Base-by-base conservation (phyloP, 2,797 vertebrate genomes). In the Acrocephalus scirpaceus region DNA sequence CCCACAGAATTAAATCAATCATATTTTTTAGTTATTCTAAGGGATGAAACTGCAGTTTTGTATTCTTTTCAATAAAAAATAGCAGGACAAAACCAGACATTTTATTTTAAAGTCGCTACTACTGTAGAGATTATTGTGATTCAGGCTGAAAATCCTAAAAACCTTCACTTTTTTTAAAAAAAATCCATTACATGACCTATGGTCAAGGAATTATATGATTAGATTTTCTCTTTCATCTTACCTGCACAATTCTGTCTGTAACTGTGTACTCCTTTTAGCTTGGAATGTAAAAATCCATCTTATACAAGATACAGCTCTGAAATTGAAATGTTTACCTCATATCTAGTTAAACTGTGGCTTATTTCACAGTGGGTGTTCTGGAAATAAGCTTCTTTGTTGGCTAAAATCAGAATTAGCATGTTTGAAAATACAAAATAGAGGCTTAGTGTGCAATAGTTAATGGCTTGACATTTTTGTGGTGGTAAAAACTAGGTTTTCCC, bases 171-270 rank as follows among this genome's bases (percentile, higher is more conserved):
- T 10, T 10, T 25, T n/a, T 22, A 47, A 23, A 45, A 9, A 40
- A 61, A 2, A 36, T 19, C 21, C 9, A 22, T 26, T 61, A 29
- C 3, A 56, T 25, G 6, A 48, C 29, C 38, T 67, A 32, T 1
- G 0, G 23, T 44, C 22, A 50, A 54, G 17, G 30, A 89, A 40
- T 8, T 5, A 7, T 8, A 11, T 4, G 0, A 51, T 30, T 23
- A 66, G 13, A 66, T 29, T 44, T 40, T 16, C 12, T 29, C 1
- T 57, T 82, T 82, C 14, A 7, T 44, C 13, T 4, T 50, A 30
- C 5, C 18, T 51, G 32, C 11, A 50, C 13, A 10, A 9, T 45
- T 83, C 27, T 34, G 29, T 32, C 7, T 66, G 21, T 16, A 50
- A 74, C 17, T 1, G 4, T 13, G 1, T 27, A 57, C 0, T 69